These are phyloP conservation scores for Laterallus jamaicensis DNA, from an alignment of 2,113 vertebrate species.

Conservation along the genomic window DNA sequence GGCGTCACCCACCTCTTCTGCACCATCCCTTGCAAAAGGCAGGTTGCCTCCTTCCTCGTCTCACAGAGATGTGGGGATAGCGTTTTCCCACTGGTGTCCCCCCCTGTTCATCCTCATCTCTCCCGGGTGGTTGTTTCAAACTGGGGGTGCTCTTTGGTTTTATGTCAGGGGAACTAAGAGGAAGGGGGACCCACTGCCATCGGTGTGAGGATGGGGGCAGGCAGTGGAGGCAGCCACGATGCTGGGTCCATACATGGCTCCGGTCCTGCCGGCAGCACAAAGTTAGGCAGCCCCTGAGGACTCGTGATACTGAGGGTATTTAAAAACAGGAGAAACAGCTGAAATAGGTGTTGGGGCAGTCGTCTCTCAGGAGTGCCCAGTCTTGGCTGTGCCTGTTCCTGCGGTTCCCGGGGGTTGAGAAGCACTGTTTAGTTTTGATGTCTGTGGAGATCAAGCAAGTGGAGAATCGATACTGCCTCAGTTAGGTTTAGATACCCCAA, in stretches of 20 bases:
- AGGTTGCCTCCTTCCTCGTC: accelerated
- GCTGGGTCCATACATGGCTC: accelerated
- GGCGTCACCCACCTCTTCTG: background rate
- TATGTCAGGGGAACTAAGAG: background rate
- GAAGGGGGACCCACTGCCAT: background rate
- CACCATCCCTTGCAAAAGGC: accelerated
- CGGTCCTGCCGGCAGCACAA: background rate
- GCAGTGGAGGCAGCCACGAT: accelerated
- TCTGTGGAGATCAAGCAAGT: accelerated
- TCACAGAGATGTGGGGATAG: accelerated
- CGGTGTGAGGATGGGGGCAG: no score
- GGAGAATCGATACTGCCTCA: accelerated
- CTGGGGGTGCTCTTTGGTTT: background rate
- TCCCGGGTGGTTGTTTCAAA: background rate
- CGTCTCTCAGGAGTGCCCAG: background rate
- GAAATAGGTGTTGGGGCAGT: background rate
- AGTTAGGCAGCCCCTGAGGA: background rate
- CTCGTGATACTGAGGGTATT: accelerated
- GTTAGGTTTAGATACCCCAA: background rate
- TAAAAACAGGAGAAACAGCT: background rate
- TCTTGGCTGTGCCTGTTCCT: background rate
- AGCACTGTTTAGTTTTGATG: accelerated
- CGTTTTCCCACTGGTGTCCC: accelerated
- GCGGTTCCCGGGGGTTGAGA: background rate
- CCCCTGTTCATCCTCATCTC: background rate